Evolutionary conservation across 2,888 invertebrate genomes (phyloP).

Genomic region (Macaria notata): DNA sequence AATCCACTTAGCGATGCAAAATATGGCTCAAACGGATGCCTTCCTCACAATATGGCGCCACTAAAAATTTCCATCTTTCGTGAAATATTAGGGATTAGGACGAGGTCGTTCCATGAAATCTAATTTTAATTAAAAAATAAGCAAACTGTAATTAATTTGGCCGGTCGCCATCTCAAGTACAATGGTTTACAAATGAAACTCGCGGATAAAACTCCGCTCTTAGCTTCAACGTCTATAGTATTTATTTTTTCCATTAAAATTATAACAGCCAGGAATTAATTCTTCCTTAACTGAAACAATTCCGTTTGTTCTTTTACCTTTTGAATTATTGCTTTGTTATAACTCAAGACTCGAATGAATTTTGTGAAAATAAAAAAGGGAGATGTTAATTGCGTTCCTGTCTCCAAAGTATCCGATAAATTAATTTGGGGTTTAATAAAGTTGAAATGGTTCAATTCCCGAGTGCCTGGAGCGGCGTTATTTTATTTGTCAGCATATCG

Average conservation of each 20-base stretch:
- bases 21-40: constrained; percentile 64
- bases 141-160: constrained; percentile 73
- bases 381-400: constrained; percentile 50
- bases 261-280: constrained; percentile 45
- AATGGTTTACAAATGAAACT: constrained; percentile 68
- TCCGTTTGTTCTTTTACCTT: constrained; percentile 36
- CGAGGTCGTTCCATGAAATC: constrained; percentile 68
- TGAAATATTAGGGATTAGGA: constrained; percentile 76
- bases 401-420: constrained; percentile 46
- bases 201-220: constrained; percentile 46
- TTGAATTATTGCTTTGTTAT: constrained; percentile 42
- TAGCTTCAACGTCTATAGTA: constrained; percentile 47
- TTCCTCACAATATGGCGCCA: constrained; percentile 78
- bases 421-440: constrained; percentile 61
- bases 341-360: constrained; percentile 36
- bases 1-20: constrained; percentile 72
- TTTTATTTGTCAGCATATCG: constrained; percentile 72
- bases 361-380: constrained; percentile 37
- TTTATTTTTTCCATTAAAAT: constrained; percentile 55
- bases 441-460: constrained; percentile 64
- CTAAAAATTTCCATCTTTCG: constrained; percentile 77
- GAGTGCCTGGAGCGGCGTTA: constrained; percentile 58
- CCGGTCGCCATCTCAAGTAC: constrained; percentile 55
- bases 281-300: constrained; percentile 38
- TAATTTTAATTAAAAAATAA: constrained; percentile 79